A percentile compares a stretch with the other conserved stretches of the same genome.
phyloP scores from a whole-genome alignment of 2,888 invertebrate species.

The Phengaris alcon region DNA sequence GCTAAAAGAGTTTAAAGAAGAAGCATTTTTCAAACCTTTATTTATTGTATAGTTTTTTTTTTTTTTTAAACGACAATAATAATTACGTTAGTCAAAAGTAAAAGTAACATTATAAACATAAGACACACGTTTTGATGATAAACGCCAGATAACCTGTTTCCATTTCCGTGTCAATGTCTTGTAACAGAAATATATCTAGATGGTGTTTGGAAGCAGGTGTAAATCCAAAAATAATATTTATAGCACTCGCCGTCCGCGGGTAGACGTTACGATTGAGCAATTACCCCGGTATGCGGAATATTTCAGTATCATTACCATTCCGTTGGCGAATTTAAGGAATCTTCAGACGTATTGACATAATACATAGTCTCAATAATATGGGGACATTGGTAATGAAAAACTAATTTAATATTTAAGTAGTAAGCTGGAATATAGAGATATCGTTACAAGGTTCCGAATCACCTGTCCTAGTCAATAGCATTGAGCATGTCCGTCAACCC shows the following conservation, averaged over 20 bases:
- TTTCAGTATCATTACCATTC: constrained; percentile 27
- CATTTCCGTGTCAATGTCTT: constrained; percentile 56
- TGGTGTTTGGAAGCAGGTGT: constrained; percentile 38
- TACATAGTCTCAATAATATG: neutral
- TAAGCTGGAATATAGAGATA: no score
- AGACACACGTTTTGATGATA: neutral
- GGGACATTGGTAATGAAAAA: neutral
- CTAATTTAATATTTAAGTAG: no score
- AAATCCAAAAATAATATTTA: constrained; percentile 30
- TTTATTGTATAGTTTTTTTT: no score
- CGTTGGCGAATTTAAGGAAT: constrained; percentile 24
- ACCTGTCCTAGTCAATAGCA: no score
- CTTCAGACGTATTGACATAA: neutral
- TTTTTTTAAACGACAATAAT: neutral
- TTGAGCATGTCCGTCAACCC: no score
- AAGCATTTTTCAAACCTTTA: no score
- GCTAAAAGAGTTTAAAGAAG: no score
- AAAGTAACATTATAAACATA: neutral
- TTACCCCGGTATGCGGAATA: constrained; percentile 28
- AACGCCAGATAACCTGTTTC: neutral
- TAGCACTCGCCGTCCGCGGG: constrained; percentile 18
- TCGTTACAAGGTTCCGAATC: no score
- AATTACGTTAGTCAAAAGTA: neutral
- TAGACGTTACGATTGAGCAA: constrained; percentile 27
- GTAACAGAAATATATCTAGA: constrained; percentile 58